Conservation (phyloP, 2,888 invertebrate species). For the Chrysina gloriosa region DNA sequence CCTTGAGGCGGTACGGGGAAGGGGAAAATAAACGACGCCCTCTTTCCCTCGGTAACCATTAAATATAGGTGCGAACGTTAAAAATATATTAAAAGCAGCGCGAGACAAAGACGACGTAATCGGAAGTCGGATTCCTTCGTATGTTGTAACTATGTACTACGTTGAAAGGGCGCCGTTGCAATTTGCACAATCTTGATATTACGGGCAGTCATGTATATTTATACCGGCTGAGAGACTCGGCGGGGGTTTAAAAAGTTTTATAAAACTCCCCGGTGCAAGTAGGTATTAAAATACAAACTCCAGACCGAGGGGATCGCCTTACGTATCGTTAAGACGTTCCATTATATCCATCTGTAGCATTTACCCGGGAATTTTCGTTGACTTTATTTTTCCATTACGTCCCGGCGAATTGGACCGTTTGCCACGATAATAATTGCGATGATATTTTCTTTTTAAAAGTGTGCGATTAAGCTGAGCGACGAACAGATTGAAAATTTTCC, state of each 20-base stretch:
- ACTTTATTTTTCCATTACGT: conserved; percentile 55
- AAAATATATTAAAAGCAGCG: conserved; percentile 50
- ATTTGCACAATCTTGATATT: conserved; percentile 63
- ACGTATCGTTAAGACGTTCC: conserved; percentile 64
- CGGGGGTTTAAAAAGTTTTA: conserved; percentile 56
- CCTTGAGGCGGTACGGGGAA: conserved; percentile 49
- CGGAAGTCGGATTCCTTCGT: not conserved
- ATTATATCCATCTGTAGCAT: conserved; percentile 66
- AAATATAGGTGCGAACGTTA: conserved; percentile 63
- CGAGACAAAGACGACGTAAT: not conserved
- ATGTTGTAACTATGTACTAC: not conserved
- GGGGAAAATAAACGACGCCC: conserved; percentile 60
- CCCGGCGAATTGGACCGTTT: conserved; percentile 29
- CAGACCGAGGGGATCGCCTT: conserved; percentile 49
- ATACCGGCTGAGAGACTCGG: conserved; percentile 55
- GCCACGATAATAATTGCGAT: conserved; percentile 28
- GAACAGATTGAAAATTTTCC: conserved; percentile 1
- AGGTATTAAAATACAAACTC: conserved; percentile 60
- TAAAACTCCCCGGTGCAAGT: conserved; percentile 59
- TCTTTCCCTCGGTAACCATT: conserved; percentile 51
- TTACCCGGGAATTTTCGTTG: conserved; percentile 61
- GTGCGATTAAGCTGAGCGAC: conserved; percentile 14
- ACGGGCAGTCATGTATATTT: conserved; percentile 63
- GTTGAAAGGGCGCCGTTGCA: conserved; percentile 46
- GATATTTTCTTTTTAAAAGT: conserved; percentile 21